A percentile compares a stretch with the other conserved stretches of the same genome.
phyloP scores from a whole-genome alignment of 2,888 invertebrate species.

The Drosophila kuntzei region DNA sequence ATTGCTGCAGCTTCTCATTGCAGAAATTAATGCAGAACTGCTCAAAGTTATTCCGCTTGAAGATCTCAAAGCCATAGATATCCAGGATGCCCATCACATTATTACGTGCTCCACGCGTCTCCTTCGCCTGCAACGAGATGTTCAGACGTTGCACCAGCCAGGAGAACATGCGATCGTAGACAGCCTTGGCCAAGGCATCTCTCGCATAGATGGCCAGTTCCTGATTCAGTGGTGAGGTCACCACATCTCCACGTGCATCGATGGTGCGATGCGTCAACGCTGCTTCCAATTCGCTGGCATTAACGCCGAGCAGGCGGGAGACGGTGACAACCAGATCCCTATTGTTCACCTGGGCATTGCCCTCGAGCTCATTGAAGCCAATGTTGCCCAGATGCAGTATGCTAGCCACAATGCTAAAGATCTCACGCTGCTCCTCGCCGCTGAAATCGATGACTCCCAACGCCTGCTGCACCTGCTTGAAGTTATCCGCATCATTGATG shows the following conservation, averaged over 20 bases:
- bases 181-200: conserved; percentile 95
- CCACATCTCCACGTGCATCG: conserved; percentile 93
- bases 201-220: conserved; percentile 94
- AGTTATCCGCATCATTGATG: conserved; percentile 89
- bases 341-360: conserved; percentile 89
- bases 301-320: conserved; percentile 91
- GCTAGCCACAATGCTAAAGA: conserved; percentile 93
- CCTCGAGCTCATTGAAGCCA: conserved; percentile 91
- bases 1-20: conserved; percentile 97
- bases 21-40: conserved; percentile 98
- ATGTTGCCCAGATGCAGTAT: conserved; percentile 95
- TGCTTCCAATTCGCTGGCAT: conserved; percentile 88
- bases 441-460: conserved; percentile 92
- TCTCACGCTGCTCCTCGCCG: conserved; percentile 89
- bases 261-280: conserved; percentile 94
- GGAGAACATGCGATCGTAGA: conserved; percentile 95
- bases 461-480: conserved; percentile 89
- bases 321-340: conserved; percentile 89
- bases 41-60: conserved; percentile 92
- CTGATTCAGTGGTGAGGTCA: conserved; percentile 91
- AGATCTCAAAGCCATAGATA: conserved; percentile 98
- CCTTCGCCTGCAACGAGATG: conserved; percentile 89
- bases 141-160: conserved; percentile 95
- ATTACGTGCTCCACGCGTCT: conserved; percentile 86
- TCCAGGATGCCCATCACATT: conserved; percentile 95